A percentile compares a stretch with the other conserved stretches of the same genome.
Evolutionary conservation across 2,797 vertebrate species (phyloP).

Genomic region (Dicrostonyx torquatus): DNA sequence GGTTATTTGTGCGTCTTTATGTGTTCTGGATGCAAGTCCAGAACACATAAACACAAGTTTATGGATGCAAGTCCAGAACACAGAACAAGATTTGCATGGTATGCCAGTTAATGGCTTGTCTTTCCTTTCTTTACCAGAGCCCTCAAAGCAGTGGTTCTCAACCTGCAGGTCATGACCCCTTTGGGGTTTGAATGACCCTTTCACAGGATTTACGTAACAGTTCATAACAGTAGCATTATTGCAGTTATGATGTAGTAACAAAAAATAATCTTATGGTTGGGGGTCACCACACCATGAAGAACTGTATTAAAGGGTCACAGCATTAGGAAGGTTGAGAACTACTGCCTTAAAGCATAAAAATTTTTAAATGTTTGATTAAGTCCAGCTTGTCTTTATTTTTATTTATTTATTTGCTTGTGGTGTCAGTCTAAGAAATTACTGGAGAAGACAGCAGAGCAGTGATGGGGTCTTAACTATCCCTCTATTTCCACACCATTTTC

Average conservation of each 20-base stretch:
- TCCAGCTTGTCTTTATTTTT: rapidly evolving
- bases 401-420: background rate
- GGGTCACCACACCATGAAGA: background rate
- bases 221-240: background rate
- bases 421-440: rapidly evolving
- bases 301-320: background rate
- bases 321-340: background rate
- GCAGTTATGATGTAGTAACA: background rate
- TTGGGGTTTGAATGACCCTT: background rate
- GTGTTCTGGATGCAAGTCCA: rapidly evolving
- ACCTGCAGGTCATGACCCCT: background rate
- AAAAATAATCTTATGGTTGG: background rate
- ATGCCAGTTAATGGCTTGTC: no score
- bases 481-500: background rate
- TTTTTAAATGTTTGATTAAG: background rate
- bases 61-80: background rate
- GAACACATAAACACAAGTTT: no score
- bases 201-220: background rate
- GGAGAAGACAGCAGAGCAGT: rapidly evolving
- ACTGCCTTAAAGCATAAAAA: background rate
- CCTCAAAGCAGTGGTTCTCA: background rate
- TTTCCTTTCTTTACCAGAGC: rapidly evolving
- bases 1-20: background rate
- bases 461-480: rapidly evolving
- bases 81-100: rapidly evolving